Evolutionary conservation across 2,888 invertebrate species (phyloP).

Genomic region (Microchrysa polita): DNA sequence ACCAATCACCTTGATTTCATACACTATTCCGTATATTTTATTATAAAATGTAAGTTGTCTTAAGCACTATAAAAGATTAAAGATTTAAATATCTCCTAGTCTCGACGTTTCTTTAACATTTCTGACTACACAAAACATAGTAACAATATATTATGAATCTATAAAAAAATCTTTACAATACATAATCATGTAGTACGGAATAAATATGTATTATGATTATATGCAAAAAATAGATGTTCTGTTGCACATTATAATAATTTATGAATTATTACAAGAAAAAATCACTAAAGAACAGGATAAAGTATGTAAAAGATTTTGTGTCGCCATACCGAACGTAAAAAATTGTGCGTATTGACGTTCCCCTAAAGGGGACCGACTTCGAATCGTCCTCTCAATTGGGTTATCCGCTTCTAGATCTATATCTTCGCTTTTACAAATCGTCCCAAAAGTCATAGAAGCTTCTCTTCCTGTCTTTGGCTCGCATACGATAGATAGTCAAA

Average conservation of each 20-base stretch:
- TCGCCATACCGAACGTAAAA: constrained; percentile 24
- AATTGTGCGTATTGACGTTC: constrained; percentile 21
- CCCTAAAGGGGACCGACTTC: neutral
- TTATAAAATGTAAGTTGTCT: constrained; percentile 22
- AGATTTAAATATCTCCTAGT: neutral
- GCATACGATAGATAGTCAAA: too few species aligned
- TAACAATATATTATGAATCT: neutral
- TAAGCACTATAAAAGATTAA: constrained; percentile 37
- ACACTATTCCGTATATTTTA: neutral
- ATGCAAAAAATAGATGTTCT: neutral
- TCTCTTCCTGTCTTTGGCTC: too few species aligned
- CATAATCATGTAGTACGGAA: constrained; percentile 31
- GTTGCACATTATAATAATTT: too few species aligned
- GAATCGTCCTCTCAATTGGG: neutral
- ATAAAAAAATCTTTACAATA: constrained; percentile 23
- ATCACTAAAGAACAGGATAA: constrained; percentile 26
- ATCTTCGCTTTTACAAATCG: neutral
- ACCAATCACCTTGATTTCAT: too few species aligned
- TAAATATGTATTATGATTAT: constrained; percentile 17
- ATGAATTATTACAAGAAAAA: neutral
- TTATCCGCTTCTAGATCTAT: too few species aligned
- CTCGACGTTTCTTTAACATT: neutral
- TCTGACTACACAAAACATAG: constrained; percentile 35
- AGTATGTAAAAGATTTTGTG: neutral
- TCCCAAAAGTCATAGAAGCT: too few species aligned